phyloP scores from a whole-genome alignment of 2,888 invertebrate species.

The Conchocele bisecta region DNA sequence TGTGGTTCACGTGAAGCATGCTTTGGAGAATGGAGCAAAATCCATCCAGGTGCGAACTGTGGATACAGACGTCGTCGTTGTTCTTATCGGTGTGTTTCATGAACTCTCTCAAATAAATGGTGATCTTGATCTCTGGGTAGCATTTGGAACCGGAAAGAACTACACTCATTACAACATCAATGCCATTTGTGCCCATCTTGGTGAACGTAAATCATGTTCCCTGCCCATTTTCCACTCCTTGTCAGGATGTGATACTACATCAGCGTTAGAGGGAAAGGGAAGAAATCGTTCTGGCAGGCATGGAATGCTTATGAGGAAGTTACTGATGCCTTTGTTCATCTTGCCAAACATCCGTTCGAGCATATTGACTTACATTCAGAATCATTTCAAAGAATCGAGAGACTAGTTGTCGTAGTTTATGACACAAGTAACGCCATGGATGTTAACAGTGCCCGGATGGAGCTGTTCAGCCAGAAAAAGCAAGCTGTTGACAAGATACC shows the following conservation, averaged over 20 bases:
- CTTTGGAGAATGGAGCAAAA: neutral
- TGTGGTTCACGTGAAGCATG: constrained; percentile 9
- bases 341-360: neutral
- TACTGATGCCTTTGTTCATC: neutral
- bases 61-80: constrained; percentile 2
- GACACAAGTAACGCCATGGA: neutral
- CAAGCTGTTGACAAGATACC: neutral
- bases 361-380: no score
- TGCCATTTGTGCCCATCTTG: no score
- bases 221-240: no score
- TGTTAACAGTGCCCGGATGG: neutral
- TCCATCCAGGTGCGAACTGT: neutral
- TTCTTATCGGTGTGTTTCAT: neutral
- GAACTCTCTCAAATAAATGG: no score
- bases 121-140: no score
- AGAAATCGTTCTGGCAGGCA: neutral
- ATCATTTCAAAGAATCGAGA: neutral
- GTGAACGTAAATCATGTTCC: no score
- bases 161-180: no score
- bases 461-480: neutral
- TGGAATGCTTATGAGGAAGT: neutral
- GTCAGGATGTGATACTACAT: neutral
- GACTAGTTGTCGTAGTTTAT: neutral
- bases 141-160: no score
- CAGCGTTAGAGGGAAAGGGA: neutral